A percentile compares a stretch with the other conserved stretches of the same genome.
Evolutionary conservation across 1,140 invertebrate genomes (phyloP).

Genomic region (Musca vetustissima): DNA sequence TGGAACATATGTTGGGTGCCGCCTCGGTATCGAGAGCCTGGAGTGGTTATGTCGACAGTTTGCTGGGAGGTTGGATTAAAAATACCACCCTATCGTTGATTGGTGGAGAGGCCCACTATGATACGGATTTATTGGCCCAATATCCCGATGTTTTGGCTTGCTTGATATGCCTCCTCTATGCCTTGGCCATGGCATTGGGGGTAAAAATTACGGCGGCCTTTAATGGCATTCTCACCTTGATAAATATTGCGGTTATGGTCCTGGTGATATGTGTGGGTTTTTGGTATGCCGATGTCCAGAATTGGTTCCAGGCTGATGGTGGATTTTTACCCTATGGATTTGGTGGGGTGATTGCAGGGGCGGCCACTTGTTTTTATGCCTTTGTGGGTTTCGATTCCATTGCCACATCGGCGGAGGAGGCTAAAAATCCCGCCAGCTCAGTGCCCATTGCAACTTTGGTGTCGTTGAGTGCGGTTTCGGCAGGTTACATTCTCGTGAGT

Average conservation of each 20-base stretch:
- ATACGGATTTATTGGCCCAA: conserved; percentile 69
- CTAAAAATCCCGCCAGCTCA: conserved; percentile 73
- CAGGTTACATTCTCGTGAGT: conserved; percentile 80
- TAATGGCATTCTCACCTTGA: conserved; percentile 77
- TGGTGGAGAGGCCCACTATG: conserved; percentile 65
- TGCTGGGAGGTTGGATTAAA: conserved; percentile 75
- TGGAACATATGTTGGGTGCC: conserved; percentile 90
- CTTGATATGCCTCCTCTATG: conserved; percentile 72
- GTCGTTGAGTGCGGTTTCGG: conserved; percentile 76
- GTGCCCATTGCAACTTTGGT: conserved; percentile 80
- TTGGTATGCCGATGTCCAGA: conserved; percentile 72
- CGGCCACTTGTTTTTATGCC: conserved; percentile 88
- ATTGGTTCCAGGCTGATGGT: conserved; percentile 74
- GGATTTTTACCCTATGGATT: conserved; percentile 85
- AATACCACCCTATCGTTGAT: conserved; percentile 75
- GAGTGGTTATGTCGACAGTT: conserved; percentile 89
- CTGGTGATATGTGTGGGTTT: conserved; percentile 77
- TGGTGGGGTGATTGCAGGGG: conserved; percentile 74
- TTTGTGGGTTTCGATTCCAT: conserved; percentile 87
- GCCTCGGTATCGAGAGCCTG: conserved; percentile 90
- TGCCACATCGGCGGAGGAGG: conserved; percentile 84
- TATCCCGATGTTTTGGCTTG: conserved; percentile 84
- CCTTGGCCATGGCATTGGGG: conserved; percentile 72
- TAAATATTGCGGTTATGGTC: conserved; percentile 76
- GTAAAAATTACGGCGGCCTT: conserved; percentile 86